These are phyloP conservation scores for Rhynchonycteris naso DNA, from an alignment of 2,797 vertebrate species.

Conservation along the genomic window DNA sequence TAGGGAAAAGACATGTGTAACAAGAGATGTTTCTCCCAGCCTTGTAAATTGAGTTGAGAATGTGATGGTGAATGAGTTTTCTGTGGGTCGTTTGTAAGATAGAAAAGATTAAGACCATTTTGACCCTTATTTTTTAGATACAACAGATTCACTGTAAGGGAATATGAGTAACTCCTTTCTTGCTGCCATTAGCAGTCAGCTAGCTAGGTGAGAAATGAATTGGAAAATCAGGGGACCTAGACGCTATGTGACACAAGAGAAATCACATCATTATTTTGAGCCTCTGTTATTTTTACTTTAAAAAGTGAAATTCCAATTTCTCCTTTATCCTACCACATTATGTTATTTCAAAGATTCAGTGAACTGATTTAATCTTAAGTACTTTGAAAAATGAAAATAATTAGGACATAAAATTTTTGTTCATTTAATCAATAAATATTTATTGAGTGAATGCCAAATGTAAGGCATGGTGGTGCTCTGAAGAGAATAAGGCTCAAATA, in stretches of 20 bases:
- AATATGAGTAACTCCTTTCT: not conserved
- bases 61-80: not conserved
- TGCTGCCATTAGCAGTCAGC: not conserved
- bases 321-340: not conserved
- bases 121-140: not conserved
- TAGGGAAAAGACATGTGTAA: not conserved
- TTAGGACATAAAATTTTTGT: not conserved
- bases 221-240: not conserved
- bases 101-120: not conserved
- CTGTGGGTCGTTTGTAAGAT: not conserved
- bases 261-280: not conserved
- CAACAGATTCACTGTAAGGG: not conserved
- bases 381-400: not conserved
- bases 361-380: not conserved
- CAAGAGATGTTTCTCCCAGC: not conserved
- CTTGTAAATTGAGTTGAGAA: not conserved
- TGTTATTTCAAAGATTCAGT: constrained; percentile 4
- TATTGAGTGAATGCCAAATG: not conserved
- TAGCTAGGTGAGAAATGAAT: not conserved
- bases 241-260: not conserved
- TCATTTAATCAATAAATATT: not conserved
- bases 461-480: not conserved
- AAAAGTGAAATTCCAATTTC: constrained; percentile 13
- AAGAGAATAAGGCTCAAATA: not conserved
- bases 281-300: not conserved